Base-by-base conservation (phyloP, 2,888 invertebrate genomes). In the Apodemia hepburni region DNA sequence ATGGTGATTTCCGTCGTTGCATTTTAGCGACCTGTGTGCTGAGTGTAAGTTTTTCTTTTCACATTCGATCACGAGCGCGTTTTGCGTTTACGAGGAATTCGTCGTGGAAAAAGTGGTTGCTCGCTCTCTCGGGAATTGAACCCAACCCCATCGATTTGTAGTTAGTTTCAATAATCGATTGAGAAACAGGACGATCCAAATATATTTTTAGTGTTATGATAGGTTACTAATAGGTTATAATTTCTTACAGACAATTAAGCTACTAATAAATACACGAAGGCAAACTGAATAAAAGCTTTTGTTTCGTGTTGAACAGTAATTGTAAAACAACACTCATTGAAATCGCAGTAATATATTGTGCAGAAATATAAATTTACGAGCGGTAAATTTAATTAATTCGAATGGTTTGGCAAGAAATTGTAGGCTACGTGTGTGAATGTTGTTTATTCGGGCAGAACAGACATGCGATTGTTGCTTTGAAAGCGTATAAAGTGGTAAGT, bases 331-430 rank as follows among this genome's bases (percentile, higher is more conserved):
- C 54, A 57, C 27, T 29, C 54, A 29, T n/a, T 57, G 54, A 57
- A 29, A 57, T 29, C 29, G 15, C 54, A 29, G 27, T 12, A 54
- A 54, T 54, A 27, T 57, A 57, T 57, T 29, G 15, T 54, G 54
- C 54, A 27, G 27, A 54, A 54, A 54, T 29, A 29, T 29, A 27
- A 54, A 54, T 54, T 54, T 54, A 54, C 29, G 29, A 29, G 29
- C 29, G 22, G 22, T 54, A 54, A 54, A 54, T 54, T 54, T 54
- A 54, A 54, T 54, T 54, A 27, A 54, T 54, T 27, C 54, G 27
- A 54, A 29, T 54, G 27, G 54, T 54, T 27, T 54, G 54, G 54
- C 27, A 27, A 54, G 54, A 54, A 54, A 54, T 54, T 54, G 54
- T 54, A 15, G 15, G 54, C 54, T 54, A 54, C 27, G 12, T 54